Percentiles rank a stretch among this genome's conserved stretches.
Conservation (phyloP, 2,888 invertebrate species). For the Germaria angustata region DNA sequence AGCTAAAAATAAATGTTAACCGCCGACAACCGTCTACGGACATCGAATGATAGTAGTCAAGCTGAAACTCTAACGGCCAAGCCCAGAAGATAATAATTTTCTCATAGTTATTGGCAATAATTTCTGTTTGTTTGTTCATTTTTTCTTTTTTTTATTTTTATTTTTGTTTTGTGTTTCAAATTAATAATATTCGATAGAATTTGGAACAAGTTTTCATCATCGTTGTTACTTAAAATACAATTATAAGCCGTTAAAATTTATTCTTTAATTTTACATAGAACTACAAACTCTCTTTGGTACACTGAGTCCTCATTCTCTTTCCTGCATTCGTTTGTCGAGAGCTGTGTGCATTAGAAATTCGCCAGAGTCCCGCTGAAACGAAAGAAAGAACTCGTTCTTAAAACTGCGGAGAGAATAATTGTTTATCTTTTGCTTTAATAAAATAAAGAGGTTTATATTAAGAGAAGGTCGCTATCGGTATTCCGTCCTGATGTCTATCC, state of each 20-base stretch:
- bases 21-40: slow-evolving; percentile 45
- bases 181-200: slow-evolving; percentile 33
- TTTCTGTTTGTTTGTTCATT: slow-evolving; percentile 1
- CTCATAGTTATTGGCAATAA: slow-evolving; percentile 28
- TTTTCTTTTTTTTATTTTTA: slow-evolving; percentile 24
- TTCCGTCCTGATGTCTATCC: no score
- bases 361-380: background rate
- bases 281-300: slow-evolving; percentile 11
- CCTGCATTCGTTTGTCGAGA: background rate
- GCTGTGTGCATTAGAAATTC: background rate
- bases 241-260: background rate
- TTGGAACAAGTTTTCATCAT: slow-evolving; percentile 63
- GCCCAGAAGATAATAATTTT: slow-evolving; percentile 35
- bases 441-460: no score
- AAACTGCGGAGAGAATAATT: background rate
- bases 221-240: background rate
- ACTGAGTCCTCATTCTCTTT: background rate
- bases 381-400: slow-evolving; percentile 37
- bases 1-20: slow-evolving; percentile 48
- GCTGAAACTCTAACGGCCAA: slow-evolving; percentile 45
- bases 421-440: background rate
- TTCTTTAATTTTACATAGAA: no score
- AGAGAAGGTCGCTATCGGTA: no score
- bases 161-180: slow-evolving; percentile 6
- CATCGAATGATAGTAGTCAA: slow-evolving; percentile 49